Evolutionary conservation across 2,888 invertebrate species (phyloP).

Genomic region (Ormyrus rosae): DNA sequence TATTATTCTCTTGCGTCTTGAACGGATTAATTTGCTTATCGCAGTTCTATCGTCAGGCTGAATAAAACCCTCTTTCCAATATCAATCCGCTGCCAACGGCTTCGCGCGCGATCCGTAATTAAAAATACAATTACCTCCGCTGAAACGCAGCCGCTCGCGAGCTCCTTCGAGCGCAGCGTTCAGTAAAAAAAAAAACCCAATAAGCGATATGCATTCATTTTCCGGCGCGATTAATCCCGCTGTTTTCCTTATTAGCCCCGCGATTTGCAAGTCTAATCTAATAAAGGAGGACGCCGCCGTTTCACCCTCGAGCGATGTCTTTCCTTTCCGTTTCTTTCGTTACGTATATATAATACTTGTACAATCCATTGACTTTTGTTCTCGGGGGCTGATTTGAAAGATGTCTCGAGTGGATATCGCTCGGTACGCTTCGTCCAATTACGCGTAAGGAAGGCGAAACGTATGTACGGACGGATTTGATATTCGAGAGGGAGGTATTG

Average conservation of each 20-base stretch:
- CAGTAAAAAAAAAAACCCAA: conserved; percentile 7
- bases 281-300: conserved; percentile 33
- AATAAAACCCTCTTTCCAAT: too few relatives aligned
- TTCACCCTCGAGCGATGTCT: not conserved
- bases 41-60: too few relatives aligned
- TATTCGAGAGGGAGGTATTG: not conserved
- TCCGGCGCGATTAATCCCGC: conserved; percentile 40
- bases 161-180: not conserved
- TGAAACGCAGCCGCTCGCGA: conserved; percentile 8
- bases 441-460: not conserved
- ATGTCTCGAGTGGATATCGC: not conserved
- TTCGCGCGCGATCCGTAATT: not conserved
- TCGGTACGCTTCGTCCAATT: not conserved
- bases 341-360: not conserved
- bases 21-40: too few relatives aligned
- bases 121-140: conserved; percentile 33
- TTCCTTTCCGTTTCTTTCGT: not conserved
- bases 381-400: not conserved
- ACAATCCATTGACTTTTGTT: conserved; percentile 28
- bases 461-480: not conserved
- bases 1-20: too few relatives aligned
- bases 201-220: conserved; percentile 27
- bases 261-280: conserved; percentile 55
- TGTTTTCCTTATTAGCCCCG: conserved; percentile 40
- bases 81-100: too few relatives aligned